These are phyloP conservation scores for Drosophila subobscura DNA, from an alignment of 1,140 invertebrate species.

Conservation along the genomic window DNA sequence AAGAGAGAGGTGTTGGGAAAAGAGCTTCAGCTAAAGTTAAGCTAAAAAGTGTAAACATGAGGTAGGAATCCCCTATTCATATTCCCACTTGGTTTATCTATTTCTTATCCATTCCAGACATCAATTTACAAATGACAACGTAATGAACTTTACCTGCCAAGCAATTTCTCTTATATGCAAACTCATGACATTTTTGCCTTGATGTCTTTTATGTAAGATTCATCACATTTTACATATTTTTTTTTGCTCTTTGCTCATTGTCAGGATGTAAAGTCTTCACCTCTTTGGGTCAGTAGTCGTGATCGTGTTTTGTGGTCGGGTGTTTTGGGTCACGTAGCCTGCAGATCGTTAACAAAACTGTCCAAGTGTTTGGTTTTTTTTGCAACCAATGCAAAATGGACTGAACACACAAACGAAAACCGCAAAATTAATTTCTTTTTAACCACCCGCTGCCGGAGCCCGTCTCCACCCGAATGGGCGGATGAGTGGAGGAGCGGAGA, in stretches of 20 bases:
- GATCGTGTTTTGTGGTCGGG: constrained; percentile 12
- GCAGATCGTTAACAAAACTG: constrained; percentile 35
- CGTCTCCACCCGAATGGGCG: constrained; percentile 20
- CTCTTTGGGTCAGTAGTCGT: constrained; percentile 42
- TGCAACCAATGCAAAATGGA: constrained; percentile 37
- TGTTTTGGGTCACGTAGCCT: constrained; percentile 35
- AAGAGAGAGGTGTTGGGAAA: too few species aligned
- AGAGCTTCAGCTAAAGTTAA: too few species aligned
- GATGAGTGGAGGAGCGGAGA: constrained; percentile 7
- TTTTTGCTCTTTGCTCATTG: constrained; percentile 16
- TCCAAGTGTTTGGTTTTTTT: constrained; percentile 16
- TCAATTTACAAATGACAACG: too few species aligned
- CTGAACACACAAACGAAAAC: constrained; percentile 17
- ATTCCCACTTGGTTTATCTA: too few species aligned
- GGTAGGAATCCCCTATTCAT: too few species aligned
- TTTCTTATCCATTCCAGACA: too few species aligned
- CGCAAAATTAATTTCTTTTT: constrained; percentile 53
- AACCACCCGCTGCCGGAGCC: constrained; percentile 25
- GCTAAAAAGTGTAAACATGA: too few species aligned
- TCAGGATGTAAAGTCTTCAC: constrained; percentile 31
- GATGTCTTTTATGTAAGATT: constrained; percentile 22
- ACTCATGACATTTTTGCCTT: too few species aligned
- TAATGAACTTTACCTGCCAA: too few species aligned
- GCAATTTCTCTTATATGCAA: too few species aligned
- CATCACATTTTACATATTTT: not conserved